phyloP scores from a whole-genome alignment of 1,140 invertebrate genomes.

The Dinothrombium tinctorium region DNA sequence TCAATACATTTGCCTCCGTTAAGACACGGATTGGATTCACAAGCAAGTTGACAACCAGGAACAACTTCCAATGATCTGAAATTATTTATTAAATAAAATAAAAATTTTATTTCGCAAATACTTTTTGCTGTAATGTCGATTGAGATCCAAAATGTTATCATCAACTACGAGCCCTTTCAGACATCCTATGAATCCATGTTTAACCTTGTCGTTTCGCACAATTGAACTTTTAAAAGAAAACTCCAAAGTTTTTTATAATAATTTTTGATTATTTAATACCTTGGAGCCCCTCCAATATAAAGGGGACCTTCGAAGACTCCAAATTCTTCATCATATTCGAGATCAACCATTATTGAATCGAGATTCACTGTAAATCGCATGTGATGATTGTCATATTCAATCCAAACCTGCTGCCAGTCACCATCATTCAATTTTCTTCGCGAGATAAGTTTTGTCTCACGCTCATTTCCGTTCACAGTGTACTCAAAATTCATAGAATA shows the following conservation, averaged over 20 bases:
- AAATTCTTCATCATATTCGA: constrained; percentile 58
- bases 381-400: constrained; percentile 50
- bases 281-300: constrained; percentile 70
- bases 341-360: constrained; percentile 58
- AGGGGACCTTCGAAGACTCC: constrained; percentile 73
- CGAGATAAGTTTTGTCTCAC: constrained; percentile 52
- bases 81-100: constrained; percentile 39
- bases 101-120: constrained; percentile 18
- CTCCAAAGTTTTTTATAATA: constrained; percentile 14
- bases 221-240: constrained; percentile 4
- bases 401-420: constrained; percentile 72
- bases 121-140: background rate
- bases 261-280: constrained; percentile 4
- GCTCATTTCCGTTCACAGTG: constrained; percentile 44
- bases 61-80: constrained; percentile 28
- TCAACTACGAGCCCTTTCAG: constrained; percentile 75
- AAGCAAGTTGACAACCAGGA: constrained; percentile 72
- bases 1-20: constrained; percentile 73
- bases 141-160: constrained; percentile 54
- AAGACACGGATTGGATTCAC: constrained; percentile 72
- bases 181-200: constrained; percentile 70
- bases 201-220: constrained; percentile 24
- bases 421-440: constrained; percentile 55
- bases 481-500: constrained; percentile 70
- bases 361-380: constrained; percentile 79